Evolutionary conservation across 2,113 vertebrate species (phyloP), one percentile per base, ranked within the genome.

Genomic region (Percina caprodes): DNA sequence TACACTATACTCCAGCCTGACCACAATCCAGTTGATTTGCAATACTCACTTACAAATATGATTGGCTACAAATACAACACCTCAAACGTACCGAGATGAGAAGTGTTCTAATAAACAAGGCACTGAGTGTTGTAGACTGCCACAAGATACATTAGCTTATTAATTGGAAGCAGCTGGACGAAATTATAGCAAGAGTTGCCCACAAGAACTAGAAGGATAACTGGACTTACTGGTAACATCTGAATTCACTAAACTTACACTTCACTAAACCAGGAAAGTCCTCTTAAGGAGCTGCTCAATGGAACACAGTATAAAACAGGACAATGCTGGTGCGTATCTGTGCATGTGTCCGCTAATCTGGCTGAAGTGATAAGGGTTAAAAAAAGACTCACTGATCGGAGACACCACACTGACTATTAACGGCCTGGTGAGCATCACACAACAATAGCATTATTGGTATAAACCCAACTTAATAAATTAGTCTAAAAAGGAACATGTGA

Each of bases 351-450:
- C 4, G 3, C 23, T 48, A 55, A 19, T 24, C 24, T 45, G 15
- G 48, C 67, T 65, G 21, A 60, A 63, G 59, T 4, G 3, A 66
- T 42, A 42, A 62, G 52, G 24, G 24, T 23, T 52, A 12, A 66
- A 61, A 81, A 76, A 23, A 54, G 19, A 46, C 33, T 3, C 9
- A 59, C 21, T 65, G 60, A 65, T 51, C 42, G 70, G 73, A 88
- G 81, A 89, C 80, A 82, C 83, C 61, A 78, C 19, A 18, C 74
- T 79, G 77, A 72, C 68, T 54, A 13, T 67, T 16, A 70, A 70
- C 26, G 23, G 30, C 24, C 67, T 2, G 33, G 19, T 30, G 30
- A 70, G 13, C 11, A 46, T 24, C 54, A 66, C 69, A 71, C 69
- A 71, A 79, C 30, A 24, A 16, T 58, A 45, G 66, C n/a, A 74